Evolutionary conservation across 1,140 invertebrate genomes (phyloP).

Genomic region (Belonocnema kinseyi): DNA sequence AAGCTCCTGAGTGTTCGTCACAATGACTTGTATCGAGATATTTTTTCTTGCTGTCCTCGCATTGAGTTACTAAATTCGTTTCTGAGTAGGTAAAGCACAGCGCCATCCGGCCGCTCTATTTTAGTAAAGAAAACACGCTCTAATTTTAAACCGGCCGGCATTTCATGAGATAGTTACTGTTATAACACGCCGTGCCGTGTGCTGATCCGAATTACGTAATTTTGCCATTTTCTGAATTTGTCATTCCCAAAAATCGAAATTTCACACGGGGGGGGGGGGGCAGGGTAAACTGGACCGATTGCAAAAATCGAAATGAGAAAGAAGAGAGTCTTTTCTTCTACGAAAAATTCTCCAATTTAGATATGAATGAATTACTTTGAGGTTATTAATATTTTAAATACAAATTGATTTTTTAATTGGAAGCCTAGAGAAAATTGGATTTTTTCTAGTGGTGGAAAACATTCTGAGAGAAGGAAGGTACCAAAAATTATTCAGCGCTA

Average conservation of each 20-base stretch:
- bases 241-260: neutral
- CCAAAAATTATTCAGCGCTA: slow-evolving; percentile 2
- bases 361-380: no score
- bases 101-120: slow-evolving; percentile 69
- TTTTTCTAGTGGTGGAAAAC: neutral
- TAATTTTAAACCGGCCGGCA: slow-evolving; percentile 69
- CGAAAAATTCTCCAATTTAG: neutral
- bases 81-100: slow-evolving; percentile 58
- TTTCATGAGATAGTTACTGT: slow-evolving; percentile 48
- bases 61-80: slow-evolving; percentile 65
- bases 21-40: slow-evolving; percentile 9
- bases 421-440: neutral
- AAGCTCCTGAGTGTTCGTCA: neutral
- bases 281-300: no score
- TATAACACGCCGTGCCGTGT: neutral
- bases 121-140: slow-evolving; percentile 68
- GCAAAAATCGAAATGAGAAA: neutral
- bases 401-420: no score
- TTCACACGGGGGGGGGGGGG: neutral
- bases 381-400: no score
- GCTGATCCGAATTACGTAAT: slow-evolving; percentile 8
- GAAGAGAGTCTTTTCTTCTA: neutral
- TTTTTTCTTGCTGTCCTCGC: slow-evolving; percentile 44
- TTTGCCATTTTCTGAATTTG: neutral
- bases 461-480: neutral